phyloP scores from a whole-genome alignment of 2,888 invertebrate species.

The Mythimna impura region DNA sequence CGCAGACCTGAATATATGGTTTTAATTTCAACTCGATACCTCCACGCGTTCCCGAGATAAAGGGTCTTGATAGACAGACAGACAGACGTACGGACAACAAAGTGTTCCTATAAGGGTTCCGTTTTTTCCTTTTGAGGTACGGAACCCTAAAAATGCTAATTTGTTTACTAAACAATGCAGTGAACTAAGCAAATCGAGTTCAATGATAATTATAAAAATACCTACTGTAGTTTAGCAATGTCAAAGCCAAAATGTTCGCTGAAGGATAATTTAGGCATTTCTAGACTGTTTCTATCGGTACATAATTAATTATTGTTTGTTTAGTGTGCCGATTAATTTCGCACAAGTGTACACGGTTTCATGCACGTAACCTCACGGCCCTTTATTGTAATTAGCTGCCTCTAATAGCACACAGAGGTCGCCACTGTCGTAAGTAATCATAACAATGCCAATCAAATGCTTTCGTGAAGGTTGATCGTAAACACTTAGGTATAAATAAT shows the following conservation, averaged over 20 bases:
- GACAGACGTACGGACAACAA: no score
- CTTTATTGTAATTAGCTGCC: constrained; percentile 59
- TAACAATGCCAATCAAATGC: constrained; percentile 60
- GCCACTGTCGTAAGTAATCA: constrained; percentile 49
- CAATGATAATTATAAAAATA: constrained; percentile 11
- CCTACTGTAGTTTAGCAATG: neutral
- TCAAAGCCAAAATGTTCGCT: constrained; percentile 12
- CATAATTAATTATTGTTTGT: neutral
- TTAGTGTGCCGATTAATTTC: constrained; percentile 34
- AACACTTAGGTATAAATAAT: constrained; percentile 22
- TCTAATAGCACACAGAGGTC: constrained; percentile 47
- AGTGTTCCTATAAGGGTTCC: no score
- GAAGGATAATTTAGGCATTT: constrained; percentile 30
- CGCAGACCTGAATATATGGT: no score
- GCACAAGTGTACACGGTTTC: constrained; percentile 31
- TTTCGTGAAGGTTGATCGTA: constrained; percentile 48
- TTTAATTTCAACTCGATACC: no score
- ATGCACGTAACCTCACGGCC: constrained; percentile 37
- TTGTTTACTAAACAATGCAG: neutral
- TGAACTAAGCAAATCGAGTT: constrained; percentile 8
- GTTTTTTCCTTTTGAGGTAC: no score
- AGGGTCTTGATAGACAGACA: no score
- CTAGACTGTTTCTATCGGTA: constrained; percentile 3
- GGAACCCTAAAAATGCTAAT: no score
- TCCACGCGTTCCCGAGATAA: no score